A percentile compares a stretch with the other conserved stretches of the same genome.
phyloP scores from a whole-genome alignment of 2,797 vertebrate genomes.

The Galago senegalensis region DNA sequence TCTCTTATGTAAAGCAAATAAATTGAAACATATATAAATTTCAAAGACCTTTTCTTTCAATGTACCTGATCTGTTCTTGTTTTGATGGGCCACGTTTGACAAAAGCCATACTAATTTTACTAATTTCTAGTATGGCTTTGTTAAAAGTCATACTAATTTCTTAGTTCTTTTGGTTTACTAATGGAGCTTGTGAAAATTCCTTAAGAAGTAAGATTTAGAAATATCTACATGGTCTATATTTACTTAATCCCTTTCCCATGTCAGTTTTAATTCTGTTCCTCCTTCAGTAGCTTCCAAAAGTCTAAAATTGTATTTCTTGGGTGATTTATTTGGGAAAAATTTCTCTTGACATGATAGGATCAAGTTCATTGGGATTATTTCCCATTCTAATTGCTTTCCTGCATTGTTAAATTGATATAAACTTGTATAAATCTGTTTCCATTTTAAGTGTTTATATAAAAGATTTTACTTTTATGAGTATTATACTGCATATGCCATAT shows the following conservation, averaged over 20 bases:
- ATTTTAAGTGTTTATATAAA: neutral
- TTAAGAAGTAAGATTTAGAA: constrained; percentile 47
- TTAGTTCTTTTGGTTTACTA: constrained; percentile 9
- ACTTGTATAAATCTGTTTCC: constrained; percentile 1
- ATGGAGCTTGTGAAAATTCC: neutral
- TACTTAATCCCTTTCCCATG: neutral
- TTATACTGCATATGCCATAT: neutral
- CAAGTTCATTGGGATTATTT: neutral
- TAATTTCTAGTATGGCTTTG: neutral
- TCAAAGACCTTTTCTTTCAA: constrained; percentile 12
- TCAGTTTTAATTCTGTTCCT: neutral
- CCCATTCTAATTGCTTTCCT: constrained; percentile 16
- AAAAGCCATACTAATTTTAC: too few species aligned
- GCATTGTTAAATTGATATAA: neutral
- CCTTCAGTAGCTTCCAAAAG: neutral
- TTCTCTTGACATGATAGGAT: neutral
- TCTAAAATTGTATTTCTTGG: neutral
- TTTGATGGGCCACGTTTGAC: neutral
- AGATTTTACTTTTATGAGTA: neutral
- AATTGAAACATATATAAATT: neutral
- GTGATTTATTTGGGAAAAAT: constrained; percentile 24
- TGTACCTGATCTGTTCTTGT: neutral
- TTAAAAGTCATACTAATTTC: neutral
- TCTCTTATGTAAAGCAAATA: constrained; percentile 22
- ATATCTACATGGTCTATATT: neutral